A percentile compares a stretch with the other conserved stretches of the same genome.
Evolutionary conservation across 2,888 invertebrate species (phyloP).

Genomic region (Melieria crassipennis): DNA sequence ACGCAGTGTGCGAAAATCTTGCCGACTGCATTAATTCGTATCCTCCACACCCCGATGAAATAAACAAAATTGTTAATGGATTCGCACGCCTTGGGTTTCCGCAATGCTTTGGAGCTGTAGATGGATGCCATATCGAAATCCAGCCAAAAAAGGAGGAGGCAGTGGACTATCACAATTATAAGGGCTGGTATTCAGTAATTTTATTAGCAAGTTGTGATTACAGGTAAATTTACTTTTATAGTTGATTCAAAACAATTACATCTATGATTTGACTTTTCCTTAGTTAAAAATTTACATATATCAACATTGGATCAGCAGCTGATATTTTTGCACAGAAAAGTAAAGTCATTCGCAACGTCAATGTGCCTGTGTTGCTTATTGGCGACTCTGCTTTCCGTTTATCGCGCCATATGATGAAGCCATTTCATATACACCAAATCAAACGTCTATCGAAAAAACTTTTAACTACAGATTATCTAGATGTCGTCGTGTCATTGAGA

Average conservation of each 20-base stretch:
- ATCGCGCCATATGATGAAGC: constrained; percentile 37
- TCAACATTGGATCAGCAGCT: constrained; percentile 34
- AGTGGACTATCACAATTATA: constrained; percentile 1
- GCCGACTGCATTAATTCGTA: constrained; percentile 14
- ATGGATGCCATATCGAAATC: neutral
- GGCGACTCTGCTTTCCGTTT: constrained; percentile 38
- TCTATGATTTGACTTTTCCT: neutral
- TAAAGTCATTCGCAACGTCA: constrained; percentile 30
- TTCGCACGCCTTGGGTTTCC: constrained; percentile 22
- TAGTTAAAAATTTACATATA: constrained; percentile 34
- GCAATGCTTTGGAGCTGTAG: constrained; percentile 1
- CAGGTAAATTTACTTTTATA: constrained; percentile 19
- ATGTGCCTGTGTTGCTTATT: constrained; percentile 39
- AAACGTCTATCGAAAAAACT: constrained; percentile 21
- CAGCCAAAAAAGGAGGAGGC: constrained; percentile 19
- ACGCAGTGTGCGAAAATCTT: constrained; percentile 16
- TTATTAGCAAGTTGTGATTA: constrained; percentile 34
- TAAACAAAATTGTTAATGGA: constrained; percentile 23
- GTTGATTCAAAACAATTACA: neutral
- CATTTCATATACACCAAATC: constrained; percentile 32
- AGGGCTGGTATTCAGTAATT: constrained; percentile 24
- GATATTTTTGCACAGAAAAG: constrained; percentile 26
- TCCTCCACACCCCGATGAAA: constrained; percentile 21
- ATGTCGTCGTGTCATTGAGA: constrained; percentile 33
- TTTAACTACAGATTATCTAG: constrained; percentile 33